Evolutionary conservation across 2,113 vertebrate species (phyloP).

Genomic region (Puma concolor): DNA sequence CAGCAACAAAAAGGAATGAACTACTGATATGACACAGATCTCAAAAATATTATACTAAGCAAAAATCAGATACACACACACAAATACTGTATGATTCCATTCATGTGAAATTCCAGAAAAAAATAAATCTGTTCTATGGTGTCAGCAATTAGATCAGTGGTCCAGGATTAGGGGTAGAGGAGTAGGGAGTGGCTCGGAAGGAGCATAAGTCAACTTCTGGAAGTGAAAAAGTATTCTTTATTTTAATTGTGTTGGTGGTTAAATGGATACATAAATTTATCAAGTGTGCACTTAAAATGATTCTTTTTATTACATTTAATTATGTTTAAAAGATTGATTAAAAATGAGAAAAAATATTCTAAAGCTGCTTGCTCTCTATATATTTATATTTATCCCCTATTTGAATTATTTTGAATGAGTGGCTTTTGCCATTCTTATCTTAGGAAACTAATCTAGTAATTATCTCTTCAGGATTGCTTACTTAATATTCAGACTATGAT

Average conservation of each 20-base stretch:
- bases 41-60: not conserved
- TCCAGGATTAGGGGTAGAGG: not conserved
- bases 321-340: not conserved
- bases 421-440: not conserved
- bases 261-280: not conserved
- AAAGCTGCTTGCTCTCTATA: not conserved
- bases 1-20: not conserved
- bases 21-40: not conserved
- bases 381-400: not conserved
- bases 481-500: not conserved
- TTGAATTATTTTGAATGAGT: constrained; percentile 34
- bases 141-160: not conserved
- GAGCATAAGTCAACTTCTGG: not conserved
- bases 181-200: not conserved
- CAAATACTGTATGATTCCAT: not conserved
- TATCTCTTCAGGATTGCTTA: not conserved
- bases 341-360: not conserved
- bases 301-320: not conserved
- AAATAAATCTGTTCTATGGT: not conserved
- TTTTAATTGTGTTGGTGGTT: not conserved
- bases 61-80: not conserved
- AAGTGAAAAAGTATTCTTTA: not conserved
- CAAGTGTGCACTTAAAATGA: not conserved
- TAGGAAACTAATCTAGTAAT: constrained; percentile 35
- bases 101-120: not conserved